Base-by-base conservation (phyloP, 2,797 vertebrate genomes). In the Lophotriccus pileatus region DNA sequence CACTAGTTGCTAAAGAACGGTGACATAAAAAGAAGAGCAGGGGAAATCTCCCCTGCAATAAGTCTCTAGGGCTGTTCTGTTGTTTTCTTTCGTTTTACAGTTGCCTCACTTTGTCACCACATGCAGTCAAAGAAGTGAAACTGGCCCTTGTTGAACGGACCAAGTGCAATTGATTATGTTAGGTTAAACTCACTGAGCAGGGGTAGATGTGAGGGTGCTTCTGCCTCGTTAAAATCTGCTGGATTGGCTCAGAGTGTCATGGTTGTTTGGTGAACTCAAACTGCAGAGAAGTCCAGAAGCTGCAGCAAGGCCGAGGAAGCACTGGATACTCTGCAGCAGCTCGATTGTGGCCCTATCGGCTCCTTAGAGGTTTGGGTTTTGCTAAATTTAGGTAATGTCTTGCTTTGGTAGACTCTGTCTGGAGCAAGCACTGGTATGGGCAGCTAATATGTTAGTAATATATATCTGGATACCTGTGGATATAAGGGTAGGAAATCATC, bases 361-460 rank as follows among this genome's bases (percentile, higher is more conserved):
- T 59, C 36, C 75, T 56, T 53, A 6, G 25, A 67, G 27, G 3
- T 76, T 49, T 11, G 43, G 2, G 27, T 3, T 88, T 67, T 64
- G 25, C 22, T 43, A 36, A 30, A 27, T 43, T 58, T 23, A 18
- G 19, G 27, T 70, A 47, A 24, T 0, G 0, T 5, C 58, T 53
- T n/a, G 46, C 72, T 72, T 9, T 44, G n/a, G 32, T 36, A 55
- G 25, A 14, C 25, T 41, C 7, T 13, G 36, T 43, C 56, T 41
- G 27, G 20, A 72, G 36, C 27, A 34, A 87, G 53, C 37, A 5
- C 1, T 5, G 43, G 17, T 34, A n/a, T 2, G 7, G 66, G 58
- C 3, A 2, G 76, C 22, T 24, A 18, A 14, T 1, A n/a, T 2
- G 0, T 46, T 25, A 21, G 27, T 28, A 34, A 18, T 12, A 2